phyloP scores from a whole-genome alignment of 2,113 vertebrate genomes.

The Lycaon pictus region DNA sequence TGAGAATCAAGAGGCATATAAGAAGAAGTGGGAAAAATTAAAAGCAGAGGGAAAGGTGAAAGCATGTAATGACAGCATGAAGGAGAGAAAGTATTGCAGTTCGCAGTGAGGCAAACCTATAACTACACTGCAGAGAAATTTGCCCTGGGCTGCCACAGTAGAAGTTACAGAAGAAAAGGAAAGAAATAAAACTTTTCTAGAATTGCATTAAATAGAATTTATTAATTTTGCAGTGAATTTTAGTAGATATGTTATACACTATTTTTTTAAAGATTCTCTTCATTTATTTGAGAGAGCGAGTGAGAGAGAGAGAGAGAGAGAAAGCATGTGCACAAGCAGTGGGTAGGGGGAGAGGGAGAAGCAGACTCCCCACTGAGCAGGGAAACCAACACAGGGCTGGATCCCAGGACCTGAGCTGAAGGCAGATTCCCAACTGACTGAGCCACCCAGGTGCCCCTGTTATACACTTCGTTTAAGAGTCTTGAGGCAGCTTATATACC shows the following conservation, averaged over 20 bases:
- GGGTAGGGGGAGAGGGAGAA: neutral
- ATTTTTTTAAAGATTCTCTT: neutral
- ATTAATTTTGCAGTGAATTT: neutral
- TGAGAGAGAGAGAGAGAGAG: too few species aligned
- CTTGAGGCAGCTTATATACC: neutral
- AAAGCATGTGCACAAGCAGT: neutral
- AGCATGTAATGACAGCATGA: neutral
- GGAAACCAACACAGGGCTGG: neutral
- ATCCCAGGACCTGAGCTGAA: neutral
- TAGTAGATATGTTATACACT: neutral
- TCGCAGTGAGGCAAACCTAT: neutral
- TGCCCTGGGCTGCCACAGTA: neutral
- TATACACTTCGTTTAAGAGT: neutral
- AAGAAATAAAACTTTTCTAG: neutral
- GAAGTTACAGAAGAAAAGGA: neutral
- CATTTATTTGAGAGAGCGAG: neutral
- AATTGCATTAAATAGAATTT: neutral
- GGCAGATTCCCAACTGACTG: neutral
- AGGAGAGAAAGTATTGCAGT: neutral
- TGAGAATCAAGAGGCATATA: neutral
- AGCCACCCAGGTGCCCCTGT: neutral
- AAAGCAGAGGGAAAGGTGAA: slow-evolving; percentile 24
- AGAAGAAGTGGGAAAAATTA: slow-evolving; percentile 37
- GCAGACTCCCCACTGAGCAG: neutral
- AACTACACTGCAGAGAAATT: neutral